Evolutionary conservation across 2,113 vertebrate species (phyloP).

Genomic region (Scomber scombrus): DNA sequence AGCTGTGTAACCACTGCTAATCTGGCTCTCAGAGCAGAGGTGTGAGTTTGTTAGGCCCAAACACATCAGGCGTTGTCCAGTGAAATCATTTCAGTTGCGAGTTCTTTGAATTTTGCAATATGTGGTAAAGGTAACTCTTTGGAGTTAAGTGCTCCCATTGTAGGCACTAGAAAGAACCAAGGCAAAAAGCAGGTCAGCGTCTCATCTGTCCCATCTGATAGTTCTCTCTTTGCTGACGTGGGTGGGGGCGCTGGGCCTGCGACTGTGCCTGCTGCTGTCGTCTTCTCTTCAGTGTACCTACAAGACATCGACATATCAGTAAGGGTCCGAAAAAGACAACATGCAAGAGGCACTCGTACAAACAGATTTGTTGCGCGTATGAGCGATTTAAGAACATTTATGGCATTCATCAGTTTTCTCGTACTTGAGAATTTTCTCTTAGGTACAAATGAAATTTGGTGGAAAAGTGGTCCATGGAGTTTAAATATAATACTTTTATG

Average conservation of each 20-base stretch:
- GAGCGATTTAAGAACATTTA: too few species aligned
- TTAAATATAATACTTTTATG: too few species aligned
- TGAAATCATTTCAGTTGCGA: constrained; percentile 71
- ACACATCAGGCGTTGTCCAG: constrained; percentile 44
- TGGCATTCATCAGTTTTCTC: too few species aligned
- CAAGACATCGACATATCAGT: constrained; percentile 19
- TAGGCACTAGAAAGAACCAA: constrained; percentile 98
- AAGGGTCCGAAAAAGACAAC: too few species aligned
- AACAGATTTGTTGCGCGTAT: too few species aligned
- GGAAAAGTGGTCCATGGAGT: too few species aligned
- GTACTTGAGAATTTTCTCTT: too few species aligned
- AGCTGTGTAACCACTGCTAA: constrained; percentile 67
- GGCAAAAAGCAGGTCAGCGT: constrained; percentile 89
- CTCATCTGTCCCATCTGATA: constrained; percentile 96
- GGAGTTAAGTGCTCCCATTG: constrained; percentile 95
- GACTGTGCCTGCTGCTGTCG: constrained; percentile 82
- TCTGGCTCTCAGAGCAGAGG: constrained; percentile 69
- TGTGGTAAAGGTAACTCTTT: constrained; percentile 93
- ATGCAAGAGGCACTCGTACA: too few species aligned
- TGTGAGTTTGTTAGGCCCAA: constrained; percentile 51
- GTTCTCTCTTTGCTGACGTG: constrained; percentile 86
- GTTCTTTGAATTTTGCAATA: constrained; percentile 73
- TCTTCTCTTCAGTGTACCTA: constrained; percentile 95
- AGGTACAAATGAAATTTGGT: too few species aligned
- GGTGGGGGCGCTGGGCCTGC: constrained; percentile 76